Conservation (phyloP, 2,797 vertebrate species). For the Cossypha polioptera region DNA sequence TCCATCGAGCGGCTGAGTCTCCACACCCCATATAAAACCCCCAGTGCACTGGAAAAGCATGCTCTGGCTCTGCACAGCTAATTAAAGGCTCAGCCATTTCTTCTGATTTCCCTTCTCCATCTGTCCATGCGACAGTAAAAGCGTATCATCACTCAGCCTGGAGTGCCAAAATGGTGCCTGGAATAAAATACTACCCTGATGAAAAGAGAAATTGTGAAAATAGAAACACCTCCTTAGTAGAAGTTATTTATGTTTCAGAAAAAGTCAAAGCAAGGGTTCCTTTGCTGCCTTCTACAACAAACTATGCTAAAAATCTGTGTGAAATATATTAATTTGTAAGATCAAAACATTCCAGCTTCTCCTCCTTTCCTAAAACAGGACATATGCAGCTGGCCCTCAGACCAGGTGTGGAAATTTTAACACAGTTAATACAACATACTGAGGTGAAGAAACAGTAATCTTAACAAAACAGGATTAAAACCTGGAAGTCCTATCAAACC, state of each 20-base stretch:
- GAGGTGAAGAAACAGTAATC: not conserved
- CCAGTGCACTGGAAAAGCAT: conserved; percentile 61
- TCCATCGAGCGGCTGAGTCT: conserved; percentile 60
- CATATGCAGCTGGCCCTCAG: not conserved
- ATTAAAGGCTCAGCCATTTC: conserved; percentile 71
- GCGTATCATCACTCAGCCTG: conserved; percentile 29
- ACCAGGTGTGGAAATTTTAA: not conserved
- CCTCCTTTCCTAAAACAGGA: not conserved
- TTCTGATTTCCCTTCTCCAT: conserved; percentile 68
- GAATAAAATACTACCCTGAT: conserved; percentile 34
- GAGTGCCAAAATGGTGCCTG: conserved; percentile 48
- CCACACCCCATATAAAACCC: conserved; percentile 41
- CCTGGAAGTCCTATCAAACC: not conserved
- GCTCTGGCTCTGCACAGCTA: conserved; percentile 62
- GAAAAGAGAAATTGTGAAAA: conserved; percentile 31
- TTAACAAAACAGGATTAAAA: not conserved
- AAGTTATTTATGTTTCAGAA: conserved; percentile 9
- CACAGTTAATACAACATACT: not conserved
- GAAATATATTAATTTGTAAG: not conserved
- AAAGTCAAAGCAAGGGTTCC: not conserved
- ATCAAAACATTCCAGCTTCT: not conserved
- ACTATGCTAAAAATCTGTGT: not conserved
- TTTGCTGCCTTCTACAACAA: not conserved
- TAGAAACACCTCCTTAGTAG: conserved; percentile 12
- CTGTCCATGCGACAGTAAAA: conserved; percentile 69